Evolutionary conservation across 2,113 vertebrate species (phyloP), one percentile per base, ranked within the genome.

Genomic region (Centropristis striata): DNA sequence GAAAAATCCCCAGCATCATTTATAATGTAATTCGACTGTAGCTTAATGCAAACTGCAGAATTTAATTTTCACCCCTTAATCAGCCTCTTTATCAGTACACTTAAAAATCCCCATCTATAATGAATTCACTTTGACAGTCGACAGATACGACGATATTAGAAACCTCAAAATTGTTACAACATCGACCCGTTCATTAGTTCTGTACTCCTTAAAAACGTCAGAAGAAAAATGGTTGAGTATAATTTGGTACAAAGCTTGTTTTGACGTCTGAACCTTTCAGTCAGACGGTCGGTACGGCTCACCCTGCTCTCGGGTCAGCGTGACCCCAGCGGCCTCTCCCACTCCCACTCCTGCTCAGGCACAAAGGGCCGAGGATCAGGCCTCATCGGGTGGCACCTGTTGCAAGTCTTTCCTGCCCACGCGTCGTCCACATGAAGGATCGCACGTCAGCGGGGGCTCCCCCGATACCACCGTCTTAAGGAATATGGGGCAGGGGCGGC

Each of bases 351-450:
- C 44, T 49, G 54, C 72, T 86, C 85, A 10, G 81, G 86, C 92
- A 95, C 94, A 94, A 94, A 95, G 91, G 87, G 88, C 84, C 28
- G 42, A 50, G 51, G 75, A 78, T 84, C 71, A 44, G 64, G 79
- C 88, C 51, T 91, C 80, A 39, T 92, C 92, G 92, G 92, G 47
- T 87, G 86, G 90, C 92, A 95, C 94, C 93, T 92, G 94, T 93
- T 90, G 93, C 88, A 42, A 71, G 73, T 69, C 53, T 67, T 63
- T 55, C 74, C 94, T 91, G 87, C 95, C 95, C 94, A 96, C 95
- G 90, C 90, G n/a, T 80, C 86, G 61, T 89, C 92, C 80, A 84
- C 88, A 93, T 95, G 94, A 95, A 94, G 86, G 89, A 95, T 95
- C 72, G 60, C 85, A 57, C 73, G 74, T 88, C 93, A 86, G 87